Conservation (phyloP, 1,140 invertebrate genomes). For the Ceratina calcarata region DNA sequence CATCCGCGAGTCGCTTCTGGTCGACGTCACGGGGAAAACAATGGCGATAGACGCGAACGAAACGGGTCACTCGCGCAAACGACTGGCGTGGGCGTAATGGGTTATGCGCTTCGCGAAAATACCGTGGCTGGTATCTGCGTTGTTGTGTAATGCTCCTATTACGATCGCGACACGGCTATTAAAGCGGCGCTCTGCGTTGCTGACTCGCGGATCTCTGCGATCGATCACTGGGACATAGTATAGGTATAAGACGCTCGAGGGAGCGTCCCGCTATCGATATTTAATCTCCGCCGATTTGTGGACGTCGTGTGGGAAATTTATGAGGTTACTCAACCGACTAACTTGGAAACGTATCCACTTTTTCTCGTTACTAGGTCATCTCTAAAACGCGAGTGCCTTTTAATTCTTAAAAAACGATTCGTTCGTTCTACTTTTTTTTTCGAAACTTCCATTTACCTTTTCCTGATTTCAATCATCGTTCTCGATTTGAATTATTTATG, state of each 20-base stretch:
- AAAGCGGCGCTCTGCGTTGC: neutral
- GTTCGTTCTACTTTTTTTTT: too few species aligned
- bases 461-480: too few species aligned
- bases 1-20: neutral
- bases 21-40: slow-evolving; percentile 31
- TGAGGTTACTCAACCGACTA: neutral
- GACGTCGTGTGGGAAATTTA: neutral
- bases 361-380: too few species aligned
- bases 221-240: neutral
- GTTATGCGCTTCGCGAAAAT: slow-evolving; percentile 56
- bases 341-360: too few species aligned
- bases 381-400: too few species aligned
- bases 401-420: too few species aligned
- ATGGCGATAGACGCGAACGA: slow-evolving; percentile 32
- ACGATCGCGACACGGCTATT: slow-evolving; percentile 22
- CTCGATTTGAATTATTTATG: too few species aligned
- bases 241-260: neutral
- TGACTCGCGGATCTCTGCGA: neutral
- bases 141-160: slow-evolving; percentile 49
- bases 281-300: slow-evolving; percentile 6
- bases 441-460: too few species aligned
- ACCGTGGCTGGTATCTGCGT: slow-evolving; percentile 42
- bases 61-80: slow-evolving; percentile 41
- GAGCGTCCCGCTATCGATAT: neutral
- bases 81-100: slow-evolving; percentile 44